Evolutionary conservation across 2,113 vertebrate species (phyloP), one percentile per base, ranked within the genome.

Genomic region (Rhegmatorhina hoffmannsi): DNA sequence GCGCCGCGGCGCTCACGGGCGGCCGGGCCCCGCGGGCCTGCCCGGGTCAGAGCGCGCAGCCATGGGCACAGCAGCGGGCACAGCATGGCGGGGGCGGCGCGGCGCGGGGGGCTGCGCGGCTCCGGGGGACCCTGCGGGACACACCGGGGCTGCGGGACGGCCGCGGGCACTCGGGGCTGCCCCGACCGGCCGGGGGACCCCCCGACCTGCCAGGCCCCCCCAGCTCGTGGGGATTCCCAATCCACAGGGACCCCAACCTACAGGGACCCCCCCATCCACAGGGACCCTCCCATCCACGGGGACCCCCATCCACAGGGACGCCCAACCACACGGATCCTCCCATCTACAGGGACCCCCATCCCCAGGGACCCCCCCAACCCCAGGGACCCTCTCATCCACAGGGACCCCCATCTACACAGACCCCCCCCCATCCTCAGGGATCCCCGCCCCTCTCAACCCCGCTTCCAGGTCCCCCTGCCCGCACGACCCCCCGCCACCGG

Each of bases 1-100:
- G 88, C 85, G 38, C 90, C 53, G 24, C 87, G n/a, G 58, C 67
- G 17, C 34, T 96, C 96, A 94, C 47, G 60, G 31, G 94, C 92
- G 58, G 96, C 80, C 91, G 77, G 93, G 83, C 91, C 94, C 96
- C 17, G 91, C 86, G 21, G 89, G 18, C 92, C 52, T 50, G 40
- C 95, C 76, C 6, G 95, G 96, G 87, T 95, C 96, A 95, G 96
- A 69, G 79, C 89, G 7, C 92, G 67, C 43, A 95, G 80, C 94
- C 92, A 94, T 73, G 95, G 91, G 64, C 84, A 87, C 74, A 87
- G 84, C 92, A 96, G 97, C 96, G 97, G 87, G 89, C 97, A 89
- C 78, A 97, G 95, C 92, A 97, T 96, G 82, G 97, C 82, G 68
- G 79, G 86, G 76, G 89, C 95, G 31, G 91, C 91, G 92, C 89